A percentile compares a stretch with the other conserved stretches of the same genome.
These are phyloP conservation scores for Diogma glabrata DNA, from an alignment of 2,888 invertebrate genomes.

Conservation along the genomic window DNA sequence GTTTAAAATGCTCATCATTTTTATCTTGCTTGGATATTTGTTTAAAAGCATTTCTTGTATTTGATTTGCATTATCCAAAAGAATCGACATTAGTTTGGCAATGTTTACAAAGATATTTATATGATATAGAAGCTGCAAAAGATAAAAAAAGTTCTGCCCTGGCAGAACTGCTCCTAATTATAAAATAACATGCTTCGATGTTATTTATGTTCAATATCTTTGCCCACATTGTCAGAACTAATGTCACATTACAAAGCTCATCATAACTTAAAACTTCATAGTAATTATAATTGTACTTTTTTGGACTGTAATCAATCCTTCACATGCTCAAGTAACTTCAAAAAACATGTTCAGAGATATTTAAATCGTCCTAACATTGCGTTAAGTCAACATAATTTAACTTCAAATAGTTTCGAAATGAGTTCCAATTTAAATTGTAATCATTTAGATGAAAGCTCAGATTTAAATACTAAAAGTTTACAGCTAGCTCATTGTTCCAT, in stretches of 20 bases:
- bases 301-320: too few species aligned
- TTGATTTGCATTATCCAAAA: constrained; percentile 1
- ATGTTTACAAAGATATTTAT: constrained; percentile 1
- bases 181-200: too few species aligned
- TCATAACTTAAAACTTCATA: not conserved
- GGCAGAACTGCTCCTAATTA: too few species aligned
- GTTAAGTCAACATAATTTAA: not conserved
- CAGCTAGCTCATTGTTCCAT: not conserved
- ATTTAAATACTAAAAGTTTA: not conserved
- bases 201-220: too few species aligned
- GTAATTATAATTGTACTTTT: too few species aligned
- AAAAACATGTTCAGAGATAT: too few species aligned
- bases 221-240: too few species aligned
- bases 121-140: not conserved
- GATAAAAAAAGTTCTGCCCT: not conserved
- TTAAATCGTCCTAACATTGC: too few species aligned
- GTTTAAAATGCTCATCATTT: constrained; percentile 1
- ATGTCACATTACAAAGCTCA: not conserved
- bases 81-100: not conserved
- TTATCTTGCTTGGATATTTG: not conserved
- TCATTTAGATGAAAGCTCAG: not conserved
- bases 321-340: too few species aligned
- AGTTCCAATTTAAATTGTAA: not conserved
- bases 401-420: not conserved
- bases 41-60: constrained; percentile 3